phyloP scores from a whole-genome alignment of 2,888 invertebrate species.

The Agrochola lota region DNA sequence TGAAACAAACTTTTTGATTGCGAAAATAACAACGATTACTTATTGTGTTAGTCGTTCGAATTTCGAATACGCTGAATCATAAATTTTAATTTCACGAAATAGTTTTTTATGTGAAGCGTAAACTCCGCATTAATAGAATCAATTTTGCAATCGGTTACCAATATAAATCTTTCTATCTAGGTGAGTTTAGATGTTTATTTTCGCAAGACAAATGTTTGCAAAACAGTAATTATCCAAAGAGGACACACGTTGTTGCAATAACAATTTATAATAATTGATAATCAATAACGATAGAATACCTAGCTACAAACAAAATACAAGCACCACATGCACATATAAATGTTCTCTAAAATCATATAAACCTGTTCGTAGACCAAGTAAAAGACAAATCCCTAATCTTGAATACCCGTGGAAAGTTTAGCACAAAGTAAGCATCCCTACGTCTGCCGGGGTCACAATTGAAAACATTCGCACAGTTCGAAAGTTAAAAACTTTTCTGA shows the following conservation, averaged over 20 bases:
- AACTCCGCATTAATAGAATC: neutral
- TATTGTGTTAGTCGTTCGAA: neutral
- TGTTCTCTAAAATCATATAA: no score
- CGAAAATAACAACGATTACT: neutral
- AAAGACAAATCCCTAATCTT: conserved; percentile 39
- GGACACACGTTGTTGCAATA: neutral
- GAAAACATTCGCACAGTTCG: conserved; percentile 45
- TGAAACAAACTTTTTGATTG: neutral
- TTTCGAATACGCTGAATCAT: neutral
- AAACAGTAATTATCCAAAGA: conserved; percentile 21
- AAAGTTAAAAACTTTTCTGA: conserved; percentile 47
- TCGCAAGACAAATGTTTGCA: neutral
- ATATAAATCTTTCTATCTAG: neutral
- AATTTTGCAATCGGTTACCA: conserved; percentile 17
- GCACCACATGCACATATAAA: neutral
- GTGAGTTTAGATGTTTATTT: conserved; percentile 16
- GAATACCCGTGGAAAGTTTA: conserved; percentile 14
- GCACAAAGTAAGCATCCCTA: conserved; percentile 18
- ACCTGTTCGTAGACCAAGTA: neutral
- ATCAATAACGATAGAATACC: neutral
- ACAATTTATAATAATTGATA: neutral
- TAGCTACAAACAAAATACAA: no score
- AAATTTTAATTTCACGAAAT: neutral
- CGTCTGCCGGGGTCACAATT: conserved; percentile 37
- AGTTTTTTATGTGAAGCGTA: neutral